Evolutionary conservation across 2,113 vertebrate genomes (phyloP).

Genomic region (Ptyas mucosa): DNA sequence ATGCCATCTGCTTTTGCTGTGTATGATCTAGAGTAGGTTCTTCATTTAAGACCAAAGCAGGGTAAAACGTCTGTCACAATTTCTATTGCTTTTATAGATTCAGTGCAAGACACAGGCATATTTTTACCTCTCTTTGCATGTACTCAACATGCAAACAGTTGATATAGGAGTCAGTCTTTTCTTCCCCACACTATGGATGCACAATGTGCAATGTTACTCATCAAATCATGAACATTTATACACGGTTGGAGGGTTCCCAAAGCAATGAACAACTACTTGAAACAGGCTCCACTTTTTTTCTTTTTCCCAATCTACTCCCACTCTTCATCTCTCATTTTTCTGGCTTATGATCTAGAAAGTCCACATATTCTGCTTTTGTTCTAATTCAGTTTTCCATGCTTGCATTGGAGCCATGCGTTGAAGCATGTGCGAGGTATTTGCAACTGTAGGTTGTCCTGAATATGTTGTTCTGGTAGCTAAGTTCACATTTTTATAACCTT

Average conservation of each 20-base stretch:
- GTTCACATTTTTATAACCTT: not conserved
- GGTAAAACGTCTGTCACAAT: conserved; percentile 31
- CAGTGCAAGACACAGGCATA: conserved; percentile 32
- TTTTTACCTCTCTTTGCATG: conserved; percentile 42
- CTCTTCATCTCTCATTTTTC: not conserved
- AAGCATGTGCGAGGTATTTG: not conserved
- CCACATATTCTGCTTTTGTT: not conserved
- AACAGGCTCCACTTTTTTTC: not conserved
- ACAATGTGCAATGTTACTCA: conserved; percentile 21
- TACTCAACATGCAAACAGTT: conserved; percentile 27
- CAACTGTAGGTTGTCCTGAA: not conserved
- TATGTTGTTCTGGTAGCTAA: not conserved
- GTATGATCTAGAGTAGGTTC: conserved; percentile 16
- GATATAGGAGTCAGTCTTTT: conserved; percentile 15
- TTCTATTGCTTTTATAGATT: conserved; percentile 48
- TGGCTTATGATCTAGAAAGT: not conserved
- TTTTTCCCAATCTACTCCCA: not conserved
- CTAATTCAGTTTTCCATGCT: not conserved
- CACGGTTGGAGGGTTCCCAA: not conserved
- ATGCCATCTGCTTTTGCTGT: conserved; percentile 32
- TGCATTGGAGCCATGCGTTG: not conserved
- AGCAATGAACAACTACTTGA: not conserved
- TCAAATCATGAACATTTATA: conserved; percentile 15
- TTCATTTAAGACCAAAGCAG: conserved; percentile 23
- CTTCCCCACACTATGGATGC: conserved; percentile 7